Evolutionary conservation across 1,140 invertebrate species (phyloP), one percentile per base, ranked within the genome.

Genomic region (Drosophila tristis): DNA sequence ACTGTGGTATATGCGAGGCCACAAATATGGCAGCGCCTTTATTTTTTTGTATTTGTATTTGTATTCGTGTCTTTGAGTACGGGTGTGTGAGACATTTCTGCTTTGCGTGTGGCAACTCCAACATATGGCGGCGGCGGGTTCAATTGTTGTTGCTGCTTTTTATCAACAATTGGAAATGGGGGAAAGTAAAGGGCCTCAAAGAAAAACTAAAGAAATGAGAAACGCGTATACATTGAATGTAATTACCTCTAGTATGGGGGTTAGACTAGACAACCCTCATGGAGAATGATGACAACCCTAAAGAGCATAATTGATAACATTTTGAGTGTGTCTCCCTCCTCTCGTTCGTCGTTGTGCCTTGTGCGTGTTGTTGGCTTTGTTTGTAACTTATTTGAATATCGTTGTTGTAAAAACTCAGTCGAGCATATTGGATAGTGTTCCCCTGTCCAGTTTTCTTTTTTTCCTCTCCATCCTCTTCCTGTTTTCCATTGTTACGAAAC

Each of bases 61-160:
- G 29, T 61, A 26, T 11, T 45, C 20, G 29, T 65, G n/a, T 2
- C 2, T 54, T 26, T 53, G n/a, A 39, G 39, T 58, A 25, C 45
- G 29, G 5, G 48, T 54, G 60, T 55, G 53, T 43, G 16, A 47
- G 77, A 59, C 43, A 56, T 74, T 68, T 77, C 45, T 59, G 63
- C 81, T 71, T 87, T 87, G 84, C 84, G 78, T 86, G 84, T 86
- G 82, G 82, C 82, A 86, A 79, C 82, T 86, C 65, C 53, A 89
- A 82, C 82, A 86, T 86, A 86, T 86, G 82, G 65, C 65, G 58
- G 70, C 60, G 62, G 64, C 31, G 42, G 44, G 61, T 72, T 58
- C 47, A 60, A 47, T 45, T 67, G 48, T 49, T 65, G 51, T 47
- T 53, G 48, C 29, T 80, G 54, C 48, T 48, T 58, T 78, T 78